These are phyloP conservation scores for Melanaphis sacchari DNA, from an alignment of 1,140 invertebrate species.

Conservation along the genomic window DNA sequence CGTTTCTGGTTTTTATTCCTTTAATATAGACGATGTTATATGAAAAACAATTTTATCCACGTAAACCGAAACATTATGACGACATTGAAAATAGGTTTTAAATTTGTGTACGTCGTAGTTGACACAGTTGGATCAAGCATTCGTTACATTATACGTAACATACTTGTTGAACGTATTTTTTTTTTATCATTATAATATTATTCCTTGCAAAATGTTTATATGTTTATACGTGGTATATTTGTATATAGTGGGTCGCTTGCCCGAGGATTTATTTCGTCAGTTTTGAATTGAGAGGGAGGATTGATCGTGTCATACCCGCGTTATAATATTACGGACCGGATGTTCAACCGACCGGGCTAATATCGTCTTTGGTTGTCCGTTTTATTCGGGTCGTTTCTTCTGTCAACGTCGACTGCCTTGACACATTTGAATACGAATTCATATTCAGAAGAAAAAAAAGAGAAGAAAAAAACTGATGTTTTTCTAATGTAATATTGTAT, in stretches of 20 bases:
- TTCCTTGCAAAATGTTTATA: not conserved
- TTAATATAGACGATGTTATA: not conserved
- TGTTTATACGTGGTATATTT: not conserved
- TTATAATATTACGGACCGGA: slow-evolving; percentile 18
- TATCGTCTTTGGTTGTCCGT: not conserved
- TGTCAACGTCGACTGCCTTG: not conserved
- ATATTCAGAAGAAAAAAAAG: not conserved
- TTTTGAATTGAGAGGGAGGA: not conserved
- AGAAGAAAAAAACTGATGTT: not conserved
- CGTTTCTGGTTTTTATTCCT: not conserved
- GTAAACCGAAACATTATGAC: not conserved
- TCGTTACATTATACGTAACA: no score
- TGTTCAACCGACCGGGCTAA: not conserved
- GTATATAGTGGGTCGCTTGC: not conserved
- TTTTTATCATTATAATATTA: slow-evolving; percentile 23
- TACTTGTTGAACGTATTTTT: slow-evolving; percentile 32
- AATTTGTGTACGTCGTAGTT: not conserved
- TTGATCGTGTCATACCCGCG: slow-evolving; percentile 25
- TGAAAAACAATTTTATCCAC: not conserved
- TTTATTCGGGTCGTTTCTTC: slow-evolving; percentile 1
- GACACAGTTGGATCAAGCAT: not conserved
- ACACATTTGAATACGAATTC: not conserved
- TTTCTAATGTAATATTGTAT: not conserved
- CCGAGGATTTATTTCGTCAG: slow-evolving; percentile 29
- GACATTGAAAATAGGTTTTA: not conserved